Conservation (phyloP, 2,113 vertebrate species). For the Tragelaphus strepsiceros region DNA sequence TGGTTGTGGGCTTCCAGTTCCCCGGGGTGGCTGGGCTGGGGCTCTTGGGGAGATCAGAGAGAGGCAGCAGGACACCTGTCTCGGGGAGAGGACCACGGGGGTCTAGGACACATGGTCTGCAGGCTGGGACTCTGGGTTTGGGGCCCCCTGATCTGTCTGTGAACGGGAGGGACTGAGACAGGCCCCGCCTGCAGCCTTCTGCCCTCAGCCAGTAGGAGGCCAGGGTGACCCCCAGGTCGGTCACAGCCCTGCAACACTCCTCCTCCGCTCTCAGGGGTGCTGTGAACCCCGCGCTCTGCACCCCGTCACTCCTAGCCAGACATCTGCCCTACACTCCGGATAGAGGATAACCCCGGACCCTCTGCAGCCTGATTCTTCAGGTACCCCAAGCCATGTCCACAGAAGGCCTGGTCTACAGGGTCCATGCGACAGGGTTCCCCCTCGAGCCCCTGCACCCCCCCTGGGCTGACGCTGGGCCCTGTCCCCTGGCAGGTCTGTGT, state of each 20-base stretch:
- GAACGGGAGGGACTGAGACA: background rate
- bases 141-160: background rate
- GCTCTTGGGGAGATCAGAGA: background rate
- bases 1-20: background rate
- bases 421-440: rapidly evolving
- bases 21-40: background rate
- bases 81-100: background rate
- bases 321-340: rapidly evolving
- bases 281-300: background rate
- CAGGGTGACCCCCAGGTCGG: rapidly evolving
- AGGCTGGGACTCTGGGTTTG: background rate
- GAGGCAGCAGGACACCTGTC: background rate
- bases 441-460: background rate
- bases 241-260: rapidly evolving
- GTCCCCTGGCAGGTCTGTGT: rapidly evolving
- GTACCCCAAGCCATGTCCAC: rapidly evolving
- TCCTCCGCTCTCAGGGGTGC: background rate
- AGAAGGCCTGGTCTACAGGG: background rate
- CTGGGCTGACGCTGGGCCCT: background rate
- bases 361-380: background rate
- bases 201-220: rapidly evolving
- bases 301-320: background rate
- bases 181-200: background rate
- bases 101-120: background rate
- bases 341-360: rapidly evolving